Percentiles rank a stretch among this genome's conserved stretches.
phyloP scores from a whole-genome alignment of 2,888 invertebrate species.

The Orthosia gothica region DNA sequence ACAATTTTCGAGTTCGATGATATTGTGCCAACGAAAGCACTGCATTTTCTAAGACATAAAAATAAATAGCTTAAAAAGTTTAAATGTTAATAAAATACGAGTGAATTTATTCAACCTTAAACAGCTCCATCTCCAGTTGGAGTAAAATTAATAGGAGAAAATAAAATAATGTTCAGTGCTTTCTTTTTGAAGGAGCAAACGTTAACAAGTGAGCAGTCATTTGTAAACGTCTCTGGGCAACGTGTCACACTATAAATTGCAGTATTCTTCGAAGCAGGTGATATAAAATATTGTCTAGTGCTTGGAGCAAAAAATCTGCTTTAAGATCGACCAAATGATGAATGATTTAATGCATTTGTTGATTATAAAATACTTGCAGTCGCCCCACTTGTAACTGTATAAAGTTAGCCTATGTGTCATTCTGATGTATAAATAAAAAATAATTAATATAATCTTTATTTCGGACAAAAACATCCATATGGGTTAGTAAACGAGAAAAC shows the following conservation, averaged over 20 bases:
- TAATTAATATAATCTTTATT: too few species aligned
- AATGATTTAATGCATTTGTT: not conserved
- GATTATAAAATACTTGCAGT: not conserved
- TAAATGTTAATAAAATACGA: constrained; percentile 10
- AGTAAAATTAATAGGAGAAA: constrained; percentile 32
- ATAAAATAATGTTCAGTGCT: constrained; percentile 40
- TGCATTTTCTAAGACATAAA: not conserved
- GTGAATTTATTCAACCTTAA: constrained; percentile 21
- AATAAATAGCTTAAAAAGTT: not conserved
- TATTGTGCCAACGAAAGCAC: not conserved
- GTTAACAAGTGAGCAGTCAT: constrained; percentile 56
- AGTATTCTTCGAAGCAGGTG: constrained; percentile 31
- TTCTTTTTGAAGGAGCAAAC: constrained; percentile 54
- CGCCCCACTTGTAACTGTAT: not conserved
- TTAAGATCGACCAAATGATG: not conserved
- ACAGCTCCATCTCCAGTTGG: not conserved
- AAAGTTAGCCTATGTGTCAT: too few species aligned
- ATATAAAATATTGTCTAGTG: constrained; percentile 22
- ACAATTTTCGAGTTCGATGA: not conserved
- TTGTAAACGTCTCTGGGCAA: constrained; percentile 49
- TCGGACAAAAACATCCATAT: too few species aligned
- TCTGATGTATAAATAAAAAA: too few species aligned
- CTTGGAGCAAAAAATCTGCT: not conserved
- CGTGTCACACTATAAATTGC: constrained; percentile 54
- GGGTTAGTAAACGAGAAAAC: too few species aligned